Base-by-base conservation (phyloP, 2,888 invertebrate species). In the Aleiodes alternator region DNA sequence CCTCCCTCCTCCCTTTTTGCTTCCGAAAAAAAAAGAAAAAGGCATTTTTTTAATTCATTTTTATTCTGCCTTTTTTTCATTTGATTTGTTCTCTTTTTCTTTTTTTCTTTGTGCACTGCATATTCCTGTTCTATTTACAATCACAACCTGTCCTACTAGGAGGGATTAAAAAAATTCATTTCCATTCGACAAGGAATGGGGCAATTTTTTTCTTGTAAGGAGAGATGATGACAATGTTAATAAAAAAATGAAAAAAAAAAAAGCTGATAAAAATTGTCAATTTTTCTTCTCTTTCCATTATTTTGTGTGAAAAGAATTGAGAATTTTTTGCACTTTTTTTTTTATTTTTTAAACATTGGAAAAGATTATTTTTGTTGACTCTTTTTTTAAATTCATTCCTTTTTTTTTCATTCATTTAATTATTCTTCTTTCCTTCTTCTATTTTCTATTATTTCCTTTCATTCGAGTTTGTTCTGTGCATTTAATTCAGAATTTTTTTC, bases 61-160 rank as follows among this genome's bases (percentile, higher is more conserved):
- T 6, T 56, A 61, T 11, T 38, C 57, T n/a, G 71, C 57, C 12
- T 57, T 59, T 57, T 59, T 59, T 59, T 59, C 29, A 59, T 59
- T 38, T 59, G 38, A 34, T 59, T 59, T 59, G 12, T 38, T 5
- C n/a, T 12, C 59, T 59, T 14, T 59, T 59, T 23, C 2, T 23
- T 23, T 23, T 23, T 23, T 23, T 2, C 2, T 59, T 34, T 38
- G 1, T 38, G 1, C 6, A 11, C 34, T 34, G 38, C 4, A 59
- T 59, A 38, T 57, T 59, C 14, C 38, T 38, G n/a, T 34, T 59
- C 14, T 59, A 59, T 59, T 34, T 59, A 34, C n/a, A n/a, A 59
- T 14, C 31, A 23, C 23, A 34, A 59, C 38, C 12, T 23, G 6
- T 38, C 8, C 14, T 14, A 11, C 9, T 11, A 8, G 43, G 43